A percentile compares a stretch with the other conserved stretches of the same genome.
Conservation (phyloP, 2,797 vertebrate species). For the Sitta carolinensis region DNA sequence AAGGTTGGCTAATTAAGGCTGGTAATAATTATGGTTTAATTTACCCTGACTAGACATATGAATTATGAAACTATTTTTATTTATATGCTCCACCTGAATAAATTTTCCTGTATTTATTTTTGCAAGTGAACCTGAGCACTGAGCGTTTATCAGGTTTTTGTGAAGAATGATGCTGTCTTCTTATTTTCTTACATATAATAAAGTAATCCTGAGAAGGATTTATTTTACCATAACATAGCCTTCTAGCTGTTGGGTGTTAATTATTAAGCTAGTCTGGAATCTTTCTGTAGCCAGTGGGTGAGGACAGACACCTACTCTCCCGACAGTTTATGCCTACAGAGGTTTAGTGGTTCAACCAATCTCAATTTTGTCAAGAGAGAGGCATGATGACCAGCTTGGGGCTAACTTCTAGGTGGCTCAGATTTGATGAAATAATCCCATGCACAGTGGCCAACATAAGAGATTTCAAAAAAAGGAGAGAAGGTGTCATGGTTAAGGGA, state of each 20-base stretch:
- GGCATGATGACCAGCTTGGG: neutral
- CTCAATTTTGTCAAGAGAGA: neutral
- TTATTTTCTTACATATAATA: neutral
- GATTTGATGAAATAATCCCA: constrained; percentile 42
- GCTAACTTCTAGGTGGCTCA: neutral
- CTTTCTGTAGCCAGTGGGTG: neutral
- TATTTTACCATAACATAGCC: neutral
- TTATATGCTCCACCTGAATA: neutral
- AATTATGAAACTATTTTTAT: neutral
- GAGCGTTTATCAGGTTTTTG: neutral
- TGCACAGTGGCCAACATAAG: neutral
- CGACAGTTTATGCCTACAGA: neutral
- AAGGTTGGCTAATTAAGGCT: neutral
- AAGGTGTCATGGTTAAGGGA: constrained; percentile 66
- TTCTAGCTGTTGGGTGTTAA: neutral
- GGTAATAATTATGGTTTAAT: neutral
- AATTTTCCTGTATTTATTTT: neutral
- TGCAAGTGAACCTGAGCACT: neutral
- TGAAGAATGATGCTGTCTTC: neutral
- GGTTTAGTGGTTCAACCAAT: neutral
- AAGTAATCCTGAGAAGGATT: neutral
- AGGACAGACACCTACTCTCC: neutral
- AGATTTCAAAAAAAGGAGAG: neutral
- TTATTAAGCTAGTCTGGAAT: neutral
- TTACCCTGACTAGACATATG: neutral